Evolutionary conservation across 2,797 vertebrate genomes (phyloP), one percentile per base, ranked within the genome.

Genomic region (Esox masquinongy): DNA sequence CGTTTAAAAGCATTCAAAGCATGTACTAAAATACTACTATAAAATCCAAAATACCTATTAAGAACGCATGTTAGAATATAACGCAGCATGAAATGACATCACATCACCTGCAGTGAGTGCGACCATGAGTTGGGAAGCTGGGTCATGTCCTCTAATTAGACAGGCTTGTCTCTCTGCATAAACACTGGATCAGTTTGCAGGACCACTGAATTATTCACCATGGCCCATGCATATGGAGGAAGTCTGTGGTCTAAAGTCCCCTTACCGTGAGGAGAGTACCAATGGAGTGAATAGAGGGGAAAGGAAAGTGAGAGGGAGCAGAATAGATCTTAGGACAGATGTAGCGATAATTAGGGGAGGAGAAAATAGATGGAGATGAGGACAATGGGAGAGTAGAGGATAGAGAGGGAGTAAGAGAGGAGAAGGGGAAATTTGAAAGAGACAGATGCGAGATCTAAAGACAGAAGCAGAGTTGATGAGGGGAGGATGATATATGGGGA

Each of bases 81-180:
- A 51, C 50, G 17, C 17, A 50, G 17, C 49, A 50, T 17, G 17
- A 51, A 51, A 51, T 51, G 6, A 51, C 50, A 51, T 51, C 50
- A 17, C 50, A 51, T 51, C 6, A n/a, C n/a, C n/a, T n/a, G n/a
- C 50, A 5, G 50, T 34, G 69, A 72, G 79, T 83, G 66, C 22
- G 31, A 70, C 63, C 36, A 1, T 43, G 31, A 24, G 15, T 22
- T 43, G 24, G 78, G 72, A 84, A 76, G 74, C 84, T 50, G 49
- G 85, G 81, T 88, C 85, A 88, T 86, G 87, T 91, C 89, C 88
- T 90, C 83, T 93, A 92, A 94, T 95, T 92, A 93, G 91, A 91
- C 85, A 67, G 80, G 77, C 90, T 87, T 88, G 91, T 92, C 89
- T 88, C 85, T 83, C 84, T 78, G 80, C 86, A 79, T 88, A 87